Evolutionary conservation across 2,797 vertebrate species (phyloP).

Genomic region (Argentina silus): DNA sequence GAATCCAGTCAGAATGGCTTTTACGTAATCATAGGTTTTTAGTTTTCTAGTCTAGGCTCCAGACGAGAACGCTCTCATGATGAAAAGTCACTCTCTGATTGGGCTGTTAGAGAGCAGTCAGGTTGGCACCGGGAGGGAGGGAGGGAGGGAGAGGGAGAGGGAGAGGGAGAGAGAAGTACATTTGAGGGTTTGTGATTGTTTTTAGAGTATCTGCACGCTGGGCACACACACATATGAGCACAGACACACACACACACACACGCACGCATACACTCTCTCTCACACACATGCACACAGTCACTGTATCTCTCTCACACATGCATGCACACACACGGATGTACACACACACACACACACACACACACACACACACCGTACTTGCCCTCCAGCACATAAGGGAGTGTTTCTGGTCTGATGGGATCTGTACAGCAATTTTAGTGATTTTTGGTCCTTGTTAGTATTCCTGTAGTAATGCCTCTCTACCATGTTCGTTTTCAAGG

Average conservation of each 20-base stretch:
- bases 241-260: not conserved
- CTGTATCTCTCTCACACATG: not conserved
- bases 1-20: constrained; percentile 18
- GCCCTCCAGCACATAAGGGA: not conserved
- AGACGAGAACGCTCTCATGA: not conserved
- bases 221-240: not conserved
- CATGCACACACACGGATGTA: not conserved
- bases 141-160: not conserved
- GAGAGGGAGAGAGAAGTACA: constrained; percentile 4
- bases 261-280: not conserved
- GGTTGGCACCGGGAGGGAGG: constrained; percentile 5
- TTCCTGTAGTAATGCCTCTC: not conserved
- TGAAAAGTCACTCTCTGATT: not conserved
- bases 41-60: not conserved
- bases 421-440: not conserved
- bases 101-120: not conserved
- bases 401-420: constrained; percentile 1
- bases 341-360: not conserved
- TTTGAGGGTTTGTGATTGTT: constrained; percentile 23
- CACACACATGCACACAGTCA: not conserved
- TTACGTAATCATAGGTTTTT: constrained; percentile 1
- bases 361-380: not conserved
- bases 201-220: not conserved
- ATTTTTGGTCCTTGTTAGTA: too few species aligned
- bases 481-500: not conserved